phyloP scores from a whole-genome alignment of 2,113 vertebrate species.

The Salvelinus alpinus region DNA sequence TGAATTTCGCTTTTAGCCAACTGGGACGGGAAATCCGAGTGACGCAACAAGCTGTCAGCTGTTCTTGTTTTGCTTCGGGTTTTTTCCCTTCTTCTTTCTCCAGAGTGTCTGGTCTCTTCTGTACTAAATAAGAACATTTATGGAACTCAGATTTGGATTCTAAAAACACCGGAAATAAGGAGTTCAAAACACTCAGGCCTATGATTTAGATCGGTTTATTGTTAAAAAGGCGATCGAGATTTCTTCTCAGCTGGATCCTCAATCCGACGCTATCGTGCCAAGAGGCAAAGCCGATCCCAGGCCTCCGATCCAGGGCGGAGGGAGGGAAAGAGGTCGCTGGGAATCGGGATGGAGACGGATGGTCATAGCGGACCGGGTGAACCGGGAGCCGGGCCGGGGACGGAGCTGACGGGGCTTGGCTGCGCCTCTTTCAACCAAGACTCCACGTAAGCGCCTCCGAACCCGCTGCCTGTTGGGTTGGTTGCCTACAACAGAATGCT shows the following conservation, averaged over 20 bases:
- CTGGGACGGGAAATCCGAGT: slow-evolving; percentile 2
- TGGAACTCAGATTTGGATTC: neutral
- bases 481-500: neutral
- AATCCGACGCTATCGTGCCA: slow-evolving; percentile 56
- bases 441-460: slow-evolving; percentile 84
- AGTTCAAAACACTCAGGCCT: neutral
- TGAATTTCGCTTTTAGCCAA: slow-evolving; percentile 33
- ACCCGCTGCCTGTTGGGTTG: neutral
- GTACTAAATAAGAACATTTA: neutral
- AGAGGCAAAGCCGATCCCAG: slow-evolving; percentile 63
- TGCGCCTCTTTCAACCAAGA: slow-evolving; percentile 92
- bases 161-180: neutral
- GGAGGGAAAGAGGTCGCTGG: slow-evolving; percentile 68
- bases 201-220: slow-evolving; percentile 4
- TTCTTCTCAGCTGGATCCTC: slow-evolving; percentile 54
- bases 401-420: slow-evolving; percentile 54
- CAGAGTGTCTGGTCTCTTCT: neutral
- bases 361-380: slow-evolving; percentile 41
- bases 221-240: neutral
- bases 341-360: slow-evolving; percentile 73
- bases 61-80: slow-evolving; percentile 69
- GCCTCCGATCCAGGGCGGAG: slow-evolving; percentile 71
- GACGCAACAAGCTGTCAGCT: slow-evolving; percentile 70
- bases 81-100: slow-evolving; percentile 13
- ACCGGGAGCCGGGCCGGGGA: slow-evolving; percentile 39